phyloP scores from a whole-genome alignment of 2,888 invertebrate genomes.

The Hedya salicella region DNA sequence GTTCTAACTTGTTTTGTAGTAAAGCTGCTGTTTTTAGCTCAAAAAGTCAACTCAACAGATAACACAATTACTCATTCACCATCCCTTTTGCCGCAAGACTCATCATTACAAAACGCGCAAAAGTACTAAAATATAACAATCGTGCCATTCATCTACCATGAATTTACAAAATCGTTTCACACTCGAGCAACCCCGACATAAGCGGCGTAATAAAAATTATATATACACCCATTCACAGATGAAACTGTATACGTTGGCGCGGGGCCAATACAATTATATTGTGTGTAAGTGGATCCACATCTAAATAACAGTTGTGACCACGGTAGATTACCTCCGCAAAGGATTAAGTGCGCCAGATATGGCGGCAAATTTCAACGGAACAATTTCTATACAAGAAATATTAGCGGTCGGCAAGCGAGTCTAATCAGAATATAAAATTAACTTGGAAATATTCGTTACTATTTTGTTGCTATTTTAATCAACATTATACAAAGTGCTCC shows the following conservation, averaged over 20 bases:
- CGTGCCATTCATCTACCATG: slow-evolving; percentile 27
- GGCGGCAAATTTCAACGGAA: slow-evolving; percentile 18
- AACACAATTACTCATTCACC: background rate
- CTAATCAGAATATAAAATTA: background rate
- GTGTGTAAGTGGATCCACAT: slow-evolving; percentile 54
- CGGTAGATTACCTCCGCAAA: slow-evolving; percentile 47
- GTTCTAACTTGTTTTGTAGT: too few species aligned
- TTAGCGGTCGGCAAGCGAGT: background rate
- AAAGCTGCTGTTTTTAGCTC: too few species aligned
- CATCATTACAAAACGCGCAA: background rate
- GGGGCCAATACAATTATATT: slow-evolving; percentile 69
- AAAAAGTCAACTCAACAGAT: too few species aligned
- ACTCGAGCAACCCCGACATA: slow-evolving; percentile 40
- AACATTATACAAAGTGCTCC: too few species aligned
- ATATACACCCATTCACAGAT: slow-evolving; percentile 73
- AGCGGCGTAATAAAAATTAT: slow-evolving; percentile 67
- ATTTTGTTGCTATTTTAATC: too few species aligned
- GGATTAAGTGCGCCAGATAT: slow-evolving; percentile 36
- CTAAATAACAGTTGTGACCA: slow-evolving; percentile 42
- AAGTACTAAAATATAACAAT: slow-evolving; percentile 32
- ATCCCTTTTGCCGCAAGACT: background rate
- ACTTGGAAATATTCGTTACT: too few species aligned
- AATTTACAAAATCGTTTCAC: slow-evolving; percentile 43
- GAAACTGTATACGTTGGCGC: slow-evolving; percentile 64
- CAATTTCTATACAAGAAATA: slow-evolving; percentile 18